phyloP scores from a whole-genome alignment of 2,797 vertebrate genomes.

The Phrynocephalus vlangalii region DNA sequence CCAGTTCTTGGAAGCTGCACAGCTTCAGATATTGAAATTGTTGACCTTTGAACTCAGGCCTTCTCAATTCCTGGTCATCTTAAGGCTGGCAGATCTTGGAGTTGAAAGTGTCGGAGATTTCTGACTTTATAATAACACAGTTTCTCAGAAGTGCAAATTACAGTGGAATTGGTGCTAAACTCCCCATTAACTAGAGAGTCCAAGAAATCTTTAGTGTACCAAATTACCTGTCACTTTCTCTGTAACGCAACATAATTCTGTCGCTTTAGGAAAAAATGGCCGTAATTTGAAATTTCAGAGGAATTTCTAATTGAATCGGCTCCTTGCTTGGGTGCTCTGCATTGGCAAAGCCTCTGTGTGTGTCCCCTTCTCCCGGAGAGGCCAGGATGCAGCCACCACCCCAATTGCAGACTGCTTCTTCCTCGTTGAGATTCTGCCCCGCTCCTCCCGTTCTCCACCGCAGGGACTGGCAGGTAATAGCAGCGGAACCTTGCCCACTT shows the following conservation, averaged over 20 bases:
- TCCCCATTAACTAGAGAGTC: constrained; percentile 81
- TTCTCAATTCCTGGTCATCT: constrained; percentile 76
- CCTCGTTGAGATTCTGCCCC: not conserved
- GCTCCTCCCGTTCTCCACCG: not conserved
- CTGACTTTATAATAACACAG: constrained; percentile 80
- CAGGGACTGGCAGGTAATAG: not conserved
- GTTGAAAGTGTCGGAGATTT: constrained; percentile 79
- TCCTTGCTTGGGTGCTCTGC: constrained; percentile 31
- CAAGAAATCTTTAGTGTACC: constrained; percentile 76
- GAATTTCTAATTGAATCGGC: constrained; percentile 71
- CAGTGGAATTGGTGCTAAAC: constrained; percentile 83
- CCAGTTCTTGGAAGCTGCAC: constrained; percentile 73
- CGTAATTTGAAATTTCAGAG: constrained; percentile 66
- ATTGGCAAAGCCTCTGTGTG: not conserved
- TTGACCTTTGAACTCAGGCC: constrained; percentile 75
- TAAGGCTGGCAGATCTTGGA: constrained; percentile 72
- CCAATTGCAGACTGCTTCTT: constrained; percentile 2
- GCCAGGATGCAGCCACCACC: constrained; percentile 27
- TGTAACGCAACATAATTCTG: constrained; percentile 68
- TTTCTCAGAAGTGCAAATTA: constrained; percentile 85
- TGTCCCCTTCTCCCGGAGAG: constrained; percentile 19
- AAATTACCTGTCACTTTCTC: constrained; percentile 84
- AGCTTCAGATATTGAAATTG: constrained; percentile 83
- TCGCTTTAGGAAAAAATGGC: constrained; percentile 46
- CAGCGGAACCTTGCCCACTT: constrained; percentile 24